These are phyloP conservation scores for Ophion obscuratus DNA, from an alignment of 2,888 invertebrate genomes.

Conservation along the genomic window DNA sequence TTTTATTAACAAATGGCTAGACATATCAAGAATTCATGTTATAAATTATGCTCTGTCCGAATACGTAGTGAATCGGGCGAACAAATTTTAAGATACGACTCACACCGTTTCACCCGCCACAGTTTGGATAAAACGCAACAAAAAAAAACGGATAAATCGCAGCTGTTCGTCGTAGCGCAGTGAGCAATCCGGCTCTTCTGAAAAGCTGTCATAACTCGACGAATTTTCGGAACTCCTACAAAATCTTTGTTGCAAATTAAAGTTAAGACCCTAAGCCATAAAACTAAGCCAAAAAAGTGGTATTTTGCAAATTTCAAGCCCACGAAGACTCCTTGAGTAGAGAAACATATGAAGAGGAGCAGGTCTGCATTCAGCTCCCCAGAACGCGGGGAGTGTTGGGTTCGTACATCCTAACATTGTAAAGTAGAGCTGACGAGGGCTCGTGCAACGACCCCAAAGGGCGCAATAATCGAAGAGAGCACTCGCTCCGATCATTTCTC, in stretches of 20 bases:
- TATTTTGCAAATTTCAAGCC: neutral
- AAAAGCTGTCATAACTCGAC: too few relatives aligned
- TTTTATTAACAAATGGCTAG: too few relatives aligned
- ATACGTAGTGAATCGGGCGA: neutral
- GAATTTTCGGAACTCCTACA: too few relatives aligned
- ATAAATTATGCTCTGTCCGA: neutral
- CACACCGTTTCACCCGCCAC: neutral
- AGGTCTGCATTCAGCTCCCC: neutral
- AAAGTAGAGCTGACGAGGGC: neutral
- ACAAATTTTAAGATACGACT: neutral
- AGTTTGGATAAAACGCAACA: neutral
- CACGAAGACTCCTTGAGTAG: neutral
- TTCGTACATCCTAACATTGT: neutral
- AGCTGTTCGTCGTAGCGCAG: too few relatives aligned
- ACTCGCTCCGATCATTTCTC: neutral
- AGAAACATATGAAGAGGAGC: neutral
- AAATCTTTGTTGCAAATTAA: too few relatives aligned
- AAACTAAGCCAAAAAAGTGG: too few relatives aligned
- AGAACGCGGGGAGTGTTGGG: neutral
- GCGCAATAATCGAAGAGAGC: conserved; percentile 66
- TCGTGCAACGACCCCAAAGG: conserved; percentile 64
- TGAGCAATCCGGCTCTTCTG: too few relatives aligned
- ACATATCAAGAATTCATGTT: neutral
- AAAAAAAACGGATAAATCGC: neutral
- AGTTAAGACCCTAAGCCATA: too few relatives aligned